Base-by-base conservation (phyloP, 1,140 invertebrate genomes). In the Zaprionus camerounensis region DNA sequence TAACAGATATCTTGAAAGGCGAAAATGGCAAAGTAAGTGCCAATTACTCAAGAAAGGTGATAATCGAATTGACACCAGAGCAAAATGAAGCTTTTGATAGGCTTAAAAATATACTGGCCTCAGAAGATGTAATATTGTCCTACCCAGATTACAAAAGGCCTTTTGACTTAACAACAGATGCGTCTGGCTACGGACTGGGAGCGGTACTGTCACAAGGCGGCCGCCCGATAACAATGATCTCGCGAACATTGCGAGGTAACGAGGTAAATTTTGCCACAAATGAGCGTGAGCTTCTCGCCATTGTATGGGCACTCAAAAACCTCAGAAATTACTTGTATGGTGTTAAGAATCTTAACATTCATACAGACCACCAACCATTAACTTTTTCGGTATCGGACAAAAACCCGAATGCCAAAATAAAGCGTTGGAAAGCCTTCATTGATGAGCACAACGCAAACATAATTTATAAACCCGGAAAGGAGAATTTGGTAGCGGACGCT, bases 321-420 rank as follows among this genome's bases (percentile, higher is more conserved):
- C 49, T 67, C 20, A 55, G 57, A n/a, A 66, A 68, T 22, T 68
- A 70, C 13, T 13, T 95, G 3, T 93, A 92, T 71, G 93, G 93
- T 31, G 38, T 56, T 17, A 91, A 64, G 61, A 82, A 93, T 36
- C 94, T 95, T 66, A 92, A 71, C 26, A 93, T 94, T 5, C 71
- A 92, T 22, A 95, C 94, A 0, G 94, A 95, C 69, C 94, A 94
- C 62, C 92, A 93, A 71, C 93, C 93, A 1, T 80, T 95, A 26
- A 84, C 71, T 6, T 94, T 93, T 92, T 70, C 94, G 7, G 56
- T 79, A 20, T 82, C 78, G 17, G 79, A 93, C 2, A 94, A 93
- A 79, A 93, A 94, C 59, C 91, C 93, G 11, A 92, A 85, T 12
- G 88, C 92, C 36, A 77, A 93, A 78, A 74, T 95, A 17, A 85